Evolutionary conservation across 2,888 invertebrate genomes (phyloP), one percentile per base, ranked within the genome.

Genomic region (Heteropelma amictum): DNA sequence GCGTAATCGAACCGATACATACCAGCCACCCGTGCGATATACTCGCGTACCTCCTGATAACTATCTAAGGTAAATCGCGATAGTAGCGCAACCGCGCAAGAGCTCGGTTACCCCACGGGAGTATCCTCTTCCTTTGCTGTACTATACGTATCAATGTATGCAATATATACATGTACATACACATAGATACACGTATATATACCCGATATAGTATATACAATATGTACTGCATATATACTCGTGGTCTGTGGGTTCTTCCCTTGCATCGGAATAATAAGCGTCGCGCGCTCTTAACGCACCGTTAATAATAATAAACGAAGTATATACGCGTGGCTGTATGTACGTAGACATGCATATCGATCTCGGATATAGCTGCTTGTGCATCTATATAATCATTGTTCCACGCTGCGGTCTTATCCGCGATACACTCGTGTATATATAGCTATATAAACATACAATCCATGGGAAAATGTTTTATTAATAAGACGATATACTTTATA

Each of bases 51-150:
- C 75, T 76, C 58, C 63, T 47, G 80, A 82, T 82, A 82, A 83
- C 81, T 79, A 84, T 83, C 84, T 77, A 77, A 83, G 82, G 83
- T 82, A 82, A 84, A 84, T 83, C 83, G 82, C 80, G 84, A 84
- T 83, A 75, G 71, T 64, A 40, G 56, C 67, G 35, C n/a, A 67
- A 19, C 30, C 63, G 23, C 61, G 47, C 45, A 23, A 42, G 61
- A 56, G 61, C 60, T 10, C 56, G 49, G 60, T 70, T 54, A 70
- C 65, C 58, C 10, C 63, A 58, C 61, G 38, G 70, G 65, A 64
- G 54, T 42, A 63, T 67, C 35, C 26, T 42, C 49, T 7, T 35
- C 56, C 47, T 51, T 64, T 38, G 38, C 65, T n/a, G 14, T 5
- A 7, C 17, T 17, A 42, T 45, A 30, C n/a, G n/a, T 68, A 71